phyloP scores from a whole-genome alignment of 2,888 invertebrate species.

The Oligia fasciuncula region DNA sequence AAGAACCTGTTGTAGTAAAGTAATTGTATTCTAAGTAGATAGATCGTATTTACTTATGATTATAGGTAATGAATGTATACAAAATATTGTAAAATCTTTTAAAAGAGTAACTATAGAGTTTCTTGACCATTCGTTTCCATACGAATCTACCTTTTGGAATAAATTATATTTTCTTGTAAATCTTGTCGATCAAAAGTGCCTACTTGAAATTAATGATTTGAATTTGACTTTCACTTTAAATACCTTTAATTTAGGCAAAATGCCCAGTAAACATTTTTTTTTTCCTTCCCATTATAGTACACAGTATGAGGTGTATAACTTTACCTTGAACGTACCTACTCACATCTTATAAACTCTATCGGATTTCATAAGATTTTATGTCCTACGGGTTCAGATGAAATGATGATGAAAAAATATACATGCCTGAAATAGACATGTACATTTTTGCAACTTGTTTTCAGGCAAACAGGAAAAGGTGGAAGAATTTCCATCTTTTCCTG shows the following conservation, averaged over 20 bases:
- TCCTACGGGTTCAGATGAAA: conserved; percentile 10
- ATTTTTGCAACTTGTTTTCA: background rate
- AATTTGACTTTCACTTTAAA: background rate
- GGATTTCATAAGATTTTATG: conserved; percentile 21
- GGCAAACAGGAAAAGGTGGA: background rate
- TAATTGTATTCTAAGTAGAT: background rate
- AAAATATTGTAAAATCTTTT: background rate
- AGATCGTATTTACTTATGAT: background rate
- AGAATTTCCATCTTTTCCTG: background rate
- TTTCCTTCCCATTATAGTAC: background rate
- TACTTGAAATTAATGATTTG: background rate
- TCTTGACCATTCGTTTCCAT: background rate
- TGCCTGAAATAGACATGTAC: background rate
- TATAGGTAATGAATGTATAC: background rate
- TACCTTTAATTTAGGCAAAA: background rate
- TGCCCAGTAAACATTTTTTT: background rate
- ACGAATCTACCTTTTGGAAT: background rate
- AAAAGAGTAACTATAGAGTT: background rate
- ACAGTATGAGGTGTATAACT: background rate
- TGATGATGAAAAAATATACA: conserved; percentile 4
- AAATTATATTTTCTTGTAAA: background rate
- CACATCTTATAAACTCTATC: no score
- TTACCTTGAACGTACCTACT: background rate
- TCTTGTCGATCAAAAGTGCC: background rate
- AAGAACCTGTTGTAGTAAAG: background rate